Evolutionary conservation across 2,113 vertebrate genomes (phyloP).

Genomic region (Thamnaconus septentrionalis): DNA sequence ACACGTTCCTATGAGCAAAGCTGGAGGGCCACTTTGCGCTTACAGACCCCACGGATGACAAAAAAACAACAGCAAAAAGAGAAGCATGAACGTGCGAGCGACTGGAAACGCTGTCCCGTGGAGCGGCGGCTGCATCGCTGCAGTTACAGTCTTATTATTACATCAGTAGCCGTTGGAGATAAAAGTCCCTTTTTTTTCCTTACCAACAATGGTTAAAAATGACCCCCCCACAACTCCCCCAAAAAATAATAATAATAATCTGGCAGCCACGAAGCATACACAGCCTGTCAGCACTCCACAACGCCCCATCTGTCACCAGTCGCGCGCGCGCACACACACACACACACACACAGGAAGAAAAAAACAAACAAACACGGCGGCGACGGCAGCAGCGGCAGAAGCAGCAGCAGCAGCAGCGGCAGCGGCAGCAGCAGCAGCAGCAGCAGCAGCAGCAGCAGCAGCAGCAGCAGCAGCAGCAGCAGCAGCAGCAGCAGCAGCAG

Average conservation of each 20-base stretch:
- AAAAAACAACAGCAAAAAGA: not conserved
- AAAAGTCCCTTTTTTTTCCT: slow-evolving; percentile 59
- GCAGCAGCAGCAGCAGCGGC: too few species aligned
- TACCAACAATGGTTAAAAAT: slow-evolving; percentile 75
- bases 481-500: too few species aligned
- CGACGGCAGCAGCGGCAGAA: too few species aligned
- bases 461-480: too few species aligned
- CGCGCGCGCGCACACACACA: slow-evolving; percentile 15
- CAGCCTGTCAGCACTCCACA: slow-evolving; percentile 72
- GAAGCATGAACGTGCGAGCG: slow-evolving; percentile 16
- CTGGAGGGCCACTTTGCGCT: too few species aligned
- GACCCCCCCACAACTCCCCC: slow-evolving; percentile 38
- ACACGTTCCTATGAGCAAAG: too few species aligned
- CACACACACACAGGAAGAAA: slow-evolving; percentile 6
- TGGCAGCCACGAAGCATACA: slow-evolving; percentile 67
- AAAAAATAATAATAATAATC: slow-evolving; percentile 68
- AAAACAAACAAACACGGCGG: too few species aligned
- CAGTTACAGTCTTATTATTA: slow-evolving; percentile 24
- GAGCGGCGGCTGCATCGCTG: slow-evolving; percentile 20
- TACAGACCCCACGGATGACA: slow-evolving; percentile 11
- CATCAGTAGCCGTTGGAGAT: slow-evolving; percentile 55
- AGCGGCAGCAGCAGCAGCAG: too few species aligned
- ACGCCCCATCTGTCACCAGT: slow-evolving; percentile 73
- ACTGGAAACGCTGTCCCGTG: slow-evolving; percentile 1
- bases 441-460: too few species aligned